Conservation (phyloP, 2,113 vertebrate species). For the Calidris pygmaea region DNA sequence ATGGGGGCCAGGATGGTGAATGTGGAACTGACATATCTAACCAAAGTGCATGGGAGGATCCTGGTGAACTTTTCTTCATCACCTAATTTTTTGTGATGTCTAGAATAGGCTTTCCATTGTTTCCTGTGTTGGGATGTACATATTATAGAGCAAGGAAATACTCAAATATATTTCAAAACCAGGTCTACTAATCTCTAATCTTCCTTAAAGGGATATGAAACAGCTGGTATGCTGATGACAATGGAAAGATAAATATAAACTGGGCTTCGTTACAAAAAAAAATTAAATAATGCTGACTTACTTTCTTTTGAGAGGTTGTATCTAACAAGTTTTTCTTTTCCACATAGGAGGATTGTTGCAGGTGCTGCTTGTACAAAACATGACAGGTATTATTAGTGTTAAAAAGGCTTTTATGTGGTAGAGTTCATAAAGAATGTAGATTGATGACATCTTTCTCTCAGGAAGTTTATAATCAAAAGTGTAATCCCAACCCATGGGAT, state of each 20-base stretch:
- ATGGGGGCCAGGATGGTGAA: not conserved
- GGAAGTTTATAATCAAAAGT: slow-evolving; percentile 26
- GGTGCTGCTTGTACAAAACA: not conserved
- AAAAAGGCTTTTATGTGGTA: not conserved
- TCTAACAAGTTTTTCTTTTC: not conserved
- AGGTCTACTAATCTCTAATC: slow-evolving; percentile 53
- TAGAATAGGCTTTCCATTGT: not conserved
- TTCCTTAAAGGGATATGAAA: slow-evolving; percentile 21
- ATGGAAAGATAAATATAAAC: slow-evolving; percentile 52
- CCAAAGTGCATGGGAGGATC: not conserved
- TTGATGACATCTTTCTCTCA: slow-evolving; percentile 33
- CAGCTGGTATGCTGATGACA: slow-evolving; percentile 50
- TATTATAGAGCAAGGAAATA: not conserved
- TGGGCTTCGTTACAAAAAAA: not conserved
- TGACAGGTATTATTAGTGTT: not conserved
- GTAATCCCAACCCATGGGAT: slow-evolving; percentile 38
- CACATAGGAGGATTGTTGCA: not conserved
- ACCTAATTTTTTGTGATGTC: not conserved
- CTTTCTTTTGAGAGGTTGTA: not conserved
- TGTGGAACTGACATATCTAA: not conserved
- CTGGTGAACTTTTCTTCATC: not conserved
- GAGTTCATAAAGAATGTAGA: not conserved
- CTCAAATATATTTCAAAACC: slow-evolving; percentile 41
- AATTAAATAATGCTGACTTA: not conserved
- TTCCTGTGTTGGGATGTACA: not conserved